phyloP scores from a whole-genome alignment of 2,797 vertebrate genomes.

The Sternarchorhynchus goeldii region DNA sequence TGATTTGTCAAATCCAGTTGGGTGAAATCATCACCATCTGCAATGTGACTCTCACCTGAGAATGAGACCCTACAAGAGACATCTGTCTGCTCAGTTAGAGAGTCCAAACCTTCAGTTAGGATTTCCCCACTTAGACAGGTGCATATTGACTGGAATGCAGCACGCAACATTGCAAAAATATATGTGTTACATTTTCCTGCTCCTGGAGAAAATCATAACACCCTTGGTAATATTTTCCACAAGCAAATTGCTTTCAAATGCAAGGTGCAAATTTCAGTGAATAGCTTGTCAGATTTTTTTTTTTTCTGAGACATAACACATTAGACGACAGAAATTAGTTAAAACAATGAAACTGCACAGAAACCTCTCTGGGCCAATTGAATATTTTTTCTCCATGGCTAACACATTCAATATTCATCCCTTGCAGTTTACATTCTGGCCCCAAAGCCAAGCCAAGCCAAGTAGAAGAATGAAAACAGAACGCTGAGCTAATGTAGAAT shows the following conservation, averaged over 20 bases:
- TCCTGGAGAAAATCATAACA: conserved; percentile 66
- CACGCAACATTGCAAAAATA: conserved; percentile 60
- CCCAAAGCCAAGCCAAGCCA: background rate
- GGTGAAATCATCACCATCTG: conserved; percentile 49
- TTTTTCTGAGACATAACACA: too few relatives aligned
- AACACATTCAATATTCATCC: background rate
- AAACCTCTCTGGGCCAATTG: background rate
- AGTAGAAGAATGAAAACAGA: conserved; percentile 41
- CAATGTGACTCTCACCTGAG: conserved; percentile 17
- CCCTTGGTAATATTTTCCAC: conserved; percentile 63
- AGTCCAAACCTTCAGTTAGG: conserved; percentile 65
- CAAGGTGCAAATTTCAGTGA: background rate
- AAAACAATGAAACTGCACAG: background rate
- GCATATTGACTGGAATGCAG: conserved; percentile 54
- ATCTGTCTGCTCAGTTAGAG: conserved; percentile 59
- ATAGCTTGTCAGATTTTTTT: too few relatives aligned
- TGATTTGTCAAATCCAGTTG: conserved; percentile 50
- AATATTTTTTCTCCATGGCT: too few relatives aligned
- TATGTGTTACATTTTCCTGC: conserved; percentile 57
- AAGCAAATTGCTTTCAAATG: conserved; percentile 18
- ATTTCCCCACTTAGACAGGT: conserved; percentile 71
- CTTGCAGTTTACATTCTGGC: conserved; percentile 14
- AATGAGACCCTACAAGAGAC: conserved; percentile 42
- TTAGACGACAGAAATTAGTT: background rate
- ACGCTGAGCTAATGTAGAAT: conserved; percentile 35